phyloP scores from a whole-genome alignment of 2,797 vertebrate species.

The Cossypha heuglini region DNA sequence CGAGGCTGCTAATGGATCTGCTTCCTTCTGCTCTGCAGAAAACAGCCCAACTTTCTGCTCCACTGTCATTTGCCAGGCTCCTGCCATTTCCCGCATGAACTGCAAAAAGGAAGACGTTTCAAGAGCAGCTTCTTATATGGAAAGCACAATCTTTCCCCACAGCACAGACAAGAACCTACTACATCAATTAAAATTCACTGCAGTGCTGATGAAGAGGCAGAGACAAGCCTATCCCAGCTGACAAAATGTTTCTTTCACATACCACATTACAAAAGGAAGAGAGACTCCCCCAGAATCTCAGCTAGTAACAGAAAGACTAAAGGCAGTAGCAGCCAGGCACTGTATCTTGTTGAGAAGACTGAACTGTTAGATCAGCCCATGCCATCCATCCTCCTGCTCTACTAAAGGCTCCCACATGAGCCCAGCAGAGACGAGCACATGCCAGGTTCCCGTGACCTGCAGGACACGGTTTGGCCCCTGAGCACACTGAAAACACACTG shows the following conservation, averaged over 20 bases:
- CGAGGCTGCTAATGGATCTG: constrained; percentile 91
- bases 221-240: not conserved
- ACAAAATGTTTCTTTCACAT: not conserved
- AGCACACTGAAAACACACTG: not conserved
- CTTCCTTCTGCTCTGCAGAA: constrained; percentile 88
- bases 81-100: constrained; percentile 97
- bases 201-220: not conserved
- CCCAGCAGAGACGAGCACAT: not conserved
- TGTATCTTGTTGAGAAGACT: not conserved
- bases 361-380: not conserved
- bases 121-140: not conserved
- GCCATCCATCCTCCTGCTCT: not conserved
- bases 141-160: not conserved
- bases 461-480: not conserved
- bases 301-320: not conserved
- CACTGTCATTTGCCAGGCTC: constrained; percentile 96
- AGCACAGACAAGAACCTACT: not conserved
- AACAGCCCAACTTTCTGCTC: constrained; percentile 93
- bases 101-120: constrained; percentile 28
- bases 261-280: not conserved
- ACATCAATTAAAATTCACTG: not conserved
- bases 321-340: not conserved
- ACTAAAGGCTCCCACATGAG: not conserved
- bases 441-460: not conserved
- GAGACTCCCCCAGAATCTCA: not conserved